Evolutionary conservation across 2,113 vertebrate genomes (phyloP).

Genomic region (Ivindomyrus marchei): DNA sequence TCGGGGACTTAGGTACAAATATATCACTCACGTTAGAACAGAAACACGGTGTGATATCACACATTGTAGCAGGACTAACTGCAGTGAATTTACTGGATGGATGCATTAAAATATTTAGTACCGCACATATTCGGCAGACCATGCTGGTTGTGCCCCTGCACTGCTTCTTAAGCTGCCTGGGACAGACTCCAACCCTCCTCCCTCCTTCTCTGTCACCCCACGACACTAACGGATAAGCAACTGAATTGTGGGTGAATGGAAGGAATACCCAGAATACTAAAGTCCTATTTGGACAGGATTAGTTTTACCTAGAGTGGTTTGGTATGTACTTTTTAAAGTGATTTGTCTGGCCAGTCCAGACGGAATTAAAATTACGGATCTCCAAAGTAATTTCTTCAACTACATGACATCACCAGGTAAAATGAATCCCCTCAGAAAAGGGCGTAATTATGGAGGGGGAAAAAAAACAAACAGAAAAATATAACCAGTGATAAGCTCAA

Average conservation of each 20-base stretch:
- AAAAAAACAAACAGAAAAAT: not conserved
- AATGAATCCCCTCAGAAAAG: not conserved
- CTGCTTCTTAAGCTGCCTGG: not conserved
- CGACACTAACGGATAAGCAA: not conserved
- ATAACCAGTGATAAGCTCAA: not conserved
- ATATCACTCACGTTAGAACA: not conserved
- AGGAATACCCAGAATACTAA: not conserved
- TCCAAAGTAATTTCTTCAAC: not conserved
- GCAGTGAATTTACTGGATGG: not conserved
- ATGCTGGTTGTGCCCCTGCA: not conserved
- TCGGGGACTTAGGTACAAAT: not conserved
- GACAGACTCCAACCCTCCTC: not conserved
- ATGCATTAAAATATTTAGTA: not conserved
- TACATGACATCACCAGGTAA: not conserved
- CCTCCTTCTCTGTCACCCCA: not conserved
- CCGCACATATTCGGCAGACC: not conserved
- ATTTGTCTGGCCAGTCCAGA: not conserved
- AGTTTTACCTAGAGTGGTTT: not conserved
- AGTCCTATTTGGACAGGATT: not conserved
- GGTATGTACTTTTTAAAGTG: not conserved
- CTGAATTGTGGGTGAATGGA: not conserved
- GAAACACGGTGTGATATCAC: not conserved
- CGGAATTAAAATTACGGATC: not conserved
- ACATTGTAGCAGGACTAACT: not conserved
- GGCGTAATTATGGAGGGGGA: not conserved